Evolutionary conservation across 2,888 invertebrate genomes (phyloP), one percentile per base, ranked within the genome.

Genomic region (Brachyptera putata): DNA sequence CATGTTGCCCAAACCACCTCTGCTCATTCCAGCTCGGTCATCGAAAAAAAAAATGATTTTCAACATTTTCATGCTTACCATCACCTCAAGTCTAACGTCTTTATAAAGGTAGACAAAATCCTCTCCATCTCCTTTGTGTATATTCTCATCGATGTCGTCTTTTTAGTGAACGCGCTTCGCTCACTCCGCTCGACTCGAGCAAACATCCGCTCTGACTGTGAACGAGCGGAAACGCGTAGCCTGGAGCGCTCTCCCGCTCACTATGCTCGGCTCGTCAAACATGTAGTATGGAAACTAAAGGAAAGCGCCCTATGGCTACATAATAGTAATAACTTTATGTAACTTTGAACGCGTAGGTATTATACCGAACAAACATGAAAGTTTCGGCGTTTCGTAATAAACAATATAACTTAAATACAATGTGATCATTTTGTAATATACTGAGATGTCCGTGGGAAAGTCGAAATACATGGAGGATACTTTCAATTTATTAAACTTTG

Each of bases 181-280:
- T 14, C 18, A 22, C 21, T 21, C 21, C n/a, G 3, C 22, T n/a
- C n/a, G 7, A 22, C n/a, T 50, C 56, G 43, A 25, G 60, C 60
- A 61, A 61, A 61, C 60, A 61, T 61, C 60, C 60, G 60, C 49
- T 57, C 50, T 56, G 57, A 48, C 60, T 57, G 57, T 37, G 48
- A 59, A 39, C 53, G 53, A 61, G 60, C 60, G 60, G 60, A 61
- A 61, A 61, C 60, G 49, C 18, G 50, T 61, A 57, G 60, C 60
- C 60, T 30, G 39, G 48, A 57, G 60, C 60, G 53, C 18, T 34
- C 53, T n/a, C n/a, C n/a, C n/a, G 34, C 34, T 53, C 34, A 36
- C 53, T 14, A 26, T 21, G 14, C 14, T 26, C 22, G 21, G 21
- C 7, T 2, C 22, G 22, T 46, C 21, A 46, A 46, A 21, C 22